phyloP scores from a whole-genome alignment of 2,797 vertebrate species.

The Chiloscyllium punctatum region DNA sequence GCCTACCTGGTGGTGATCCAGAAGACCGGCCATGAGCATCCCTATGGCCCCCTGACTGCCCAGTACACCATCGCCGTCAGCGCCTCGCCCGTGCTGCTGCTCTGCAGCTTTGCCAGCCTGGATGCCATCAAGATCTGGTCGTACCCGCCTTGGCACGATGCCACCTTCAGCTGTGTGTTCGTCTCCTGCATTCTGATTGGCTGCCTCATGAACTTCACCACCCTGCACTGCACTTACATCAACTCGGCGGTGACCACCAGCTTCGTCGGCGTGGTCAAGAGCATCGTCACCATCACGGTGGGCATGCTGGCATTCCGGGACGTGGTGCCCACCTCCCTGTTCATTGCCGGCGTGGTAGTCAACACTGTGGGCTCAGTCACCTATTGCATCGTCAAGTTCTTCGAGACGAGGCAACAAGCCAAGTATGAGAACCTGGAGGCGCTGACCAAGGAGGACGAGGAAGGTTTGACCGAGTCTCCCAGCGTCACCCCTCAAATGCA shows the following conservation, averaged over 20 bases:
- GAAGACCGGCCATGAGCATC: conserved; percentile 79
- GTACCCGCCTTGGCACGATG: conserved; percentile 82
- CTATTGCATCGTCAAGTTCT: conserved; percentile 86
- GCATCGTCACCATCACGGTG: conserved; percentile 92
- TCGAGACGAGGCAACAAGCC: conserved; percentile 78
- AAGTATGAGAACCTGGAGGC: conserved; percentile 83
- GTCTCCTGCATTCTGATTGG: conserved; percentile 76
- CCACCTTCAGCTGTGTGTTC: conserved; percentile 77
- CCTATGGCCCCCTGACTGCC: conserved; percentile 84
- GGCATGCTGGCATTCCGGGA: conserved; percentile 93
- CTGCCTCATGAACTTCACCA: conserved; percentile 98
- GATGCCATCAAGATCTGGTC: conserved; percentile 84
- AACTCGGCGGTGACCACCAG: conserved; percentile 98
- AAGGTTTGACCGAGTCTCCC: background rate
- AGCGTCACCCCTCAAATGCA: background rate
- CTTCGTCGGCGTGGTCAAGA: conserved; percentile 96
- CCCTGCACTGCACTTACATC: conserved; percentile 94
- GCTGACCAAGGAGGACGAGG: conserved; percentile 54
- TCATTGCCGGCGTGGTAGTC: conserved; percentile 86
- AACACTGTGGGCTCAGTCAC: conserved; percentile 90
- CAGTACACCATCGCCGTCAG: conserved; percentile 89
- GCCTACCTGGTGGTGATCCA: conserved; percentile 94
- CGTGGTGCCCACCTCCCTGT: conserved; percentile 80
- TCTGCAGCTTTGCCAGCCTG: conserved; percentile 80
- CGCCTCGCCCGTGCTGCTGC: conserved; percentile 69